These are phyloP conservation scores for Tetraodon nigroviridis DNA, from an alignment of 2,113 vertebrate genomes.

Conservation along the genomic window DNA sequence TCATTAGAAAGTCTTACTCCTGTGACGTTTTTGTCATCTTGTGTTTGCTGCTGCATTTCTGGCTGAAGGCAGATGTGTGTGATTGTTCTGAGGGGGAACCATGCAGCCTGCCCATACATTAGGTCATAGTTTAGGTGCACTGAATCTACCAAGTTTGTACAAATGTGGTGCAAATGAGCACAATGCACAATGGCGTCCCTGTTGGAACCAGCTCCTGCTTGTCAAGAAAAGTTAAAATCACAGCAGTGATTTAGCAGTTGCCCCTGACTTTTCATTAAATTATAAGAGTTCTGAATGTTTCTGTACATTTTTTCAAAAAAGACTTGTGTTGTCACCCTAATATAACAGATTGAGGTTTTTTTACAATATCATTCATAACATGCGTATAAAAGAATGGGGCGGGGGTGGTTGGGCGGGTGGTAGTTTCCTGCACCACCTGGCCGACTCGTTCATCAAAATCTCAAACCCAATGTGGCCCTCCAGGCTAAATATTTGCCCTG, in stretches of 20 bases:
- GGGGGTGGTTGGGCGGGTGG: too few species aligned
- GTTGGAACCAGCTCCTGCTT: conserved; percentile 57
- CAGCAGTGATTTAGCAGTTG: conserved; percentile 27
- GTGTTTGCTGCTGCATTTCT: conserved; percentile 17
- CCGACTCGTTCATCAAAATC: too few species aligned
- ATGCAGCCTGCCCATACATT: conserved; percentile 36
- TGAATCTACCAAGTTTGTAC: conserved; percentile 27
- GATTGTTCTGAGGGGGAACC: conserved; percentile 50
- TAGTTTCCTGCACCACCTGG: too few species aligned
- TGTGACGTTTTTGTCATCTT: conserved; percentile 1
- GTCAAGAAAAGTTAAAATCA: conserved; percentile 53
- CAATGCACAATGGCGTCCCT: conserved; percentile 49
- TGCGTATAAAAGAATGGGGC: background rate
- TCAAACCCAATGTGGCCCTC: too few species aligned
- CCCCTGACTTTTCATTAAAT: conserved; percentile 20
- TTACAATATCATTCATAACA: background rate
- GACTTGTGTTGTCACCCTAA: conserved; percentile 12
- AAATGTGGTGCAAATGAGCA: conserved; percentile 39
- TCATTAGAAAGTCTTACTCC: background rate
- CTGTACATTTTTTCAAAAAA: conserved; percentile 20
- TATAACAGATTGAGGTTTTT: background rate
- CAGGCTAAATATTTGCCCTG: too few species aligned
- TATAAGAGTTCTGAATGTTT: conserved; percentile 9
- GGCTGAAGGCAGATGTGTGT: conserved; percentile 34
- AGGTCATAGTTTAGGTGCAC: conserved; percentile 15